Base-by-base conservation (phyloP, 2,888 invertebrate genomes). In the Punctoribates punctum region DNA sequence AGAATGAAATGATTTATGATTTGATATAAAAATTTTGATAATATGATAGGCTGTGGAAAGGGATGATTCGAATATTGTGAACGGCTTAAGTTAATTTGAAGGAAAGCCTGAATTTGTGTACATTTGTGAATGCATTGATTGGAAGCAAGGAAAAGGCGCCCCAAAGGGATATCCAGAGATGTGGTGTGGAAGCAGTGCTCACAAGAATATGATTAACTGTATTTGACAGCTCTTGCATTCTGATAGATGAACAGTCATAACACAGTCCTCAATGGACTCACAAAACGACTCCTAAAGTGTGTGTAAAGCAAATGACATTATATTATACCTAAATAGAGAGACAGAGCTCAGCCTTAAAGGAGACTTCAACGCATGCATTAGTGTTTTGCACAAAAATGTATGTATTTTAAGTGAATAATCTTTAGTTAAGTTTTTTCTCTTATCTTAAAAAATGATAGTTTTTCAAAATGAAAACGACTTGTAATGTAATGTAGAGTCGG, bases 181-280 rank as follows among this genome's bases (percentile, higher is more conserved):
- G 11, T 20, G 20, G 20, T 57, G 20, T n/a, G 25, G 62, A 65
- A 15, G 62, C 15, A 65, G 29, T 65, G 62, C 8, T 65, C 25
- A 57, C 23, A 57, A 57, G 29, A 29, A 65, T 65, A 25, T 34
- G 62, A 65, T 65, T 65, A 65, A 65, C 62, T 65, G 62, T 34
- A 65, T 65, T 65, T 65, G 62, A 65, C 62, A 65, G 62, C 6
- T 65, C 62, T 27, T 34, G 13, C 27, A 27, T 29, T 65, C 62
- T 65, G 62, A 65, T 65, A 29, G 62, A 65, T 65, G 62, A 65
- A 65, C 29, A 65, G 13, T 65, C 62, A 29, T 65, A 65, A 29
- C n/a, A 34, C 25, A 29, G 57, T 20, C 20, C 57, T 57, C 57
- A 34, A 34, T 34, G 34, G 34, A 34, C 34, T 34, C 3, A 34